Percentiles rank a stretch among this genome's conserved stretches.
Conservation (phyloP, 2,888 invertebrate species). For the Bimastos eiseni region DNA sequence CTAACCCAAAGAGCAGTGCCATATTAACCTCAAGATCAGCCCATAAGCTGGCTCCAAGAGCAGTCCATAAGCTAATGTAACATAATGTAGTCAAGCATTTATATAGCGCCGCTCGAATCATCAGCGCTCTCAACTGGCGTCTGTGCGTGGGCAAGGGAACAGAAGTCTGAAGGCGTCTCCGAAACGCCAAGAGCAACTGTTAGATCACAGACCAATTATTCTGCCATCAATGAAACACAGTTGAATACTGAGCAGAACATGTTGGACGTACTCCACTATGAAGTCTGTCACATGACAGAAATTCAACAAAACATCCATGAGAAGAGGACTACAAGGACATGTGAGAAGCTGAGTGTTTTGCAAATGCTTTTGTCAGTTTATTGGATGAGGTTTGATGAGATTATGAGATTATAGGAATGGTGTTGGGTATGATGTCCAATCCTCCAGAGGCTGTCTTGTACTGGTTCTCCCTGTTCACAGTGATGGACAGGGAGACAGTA, state of each 20-base stretch:
- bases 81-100: no score
- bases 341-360: background rate
- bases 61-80: no score
- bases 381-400: background rate
- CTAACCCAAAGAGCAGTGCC: no score
- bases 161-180: no score
- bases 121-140: no score
- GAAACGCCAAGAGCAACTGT: no score
- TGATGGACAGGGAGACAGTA: background rate
- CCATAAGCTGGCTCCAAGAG: no score
- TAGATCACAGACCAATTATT: background rate
- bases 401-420: background rate
- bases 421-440: background rate
- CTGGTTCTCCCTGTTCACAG: background rate
- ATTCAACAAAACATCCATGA: background rate
- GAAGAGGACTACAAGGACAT: background rate
- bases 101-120: no score
- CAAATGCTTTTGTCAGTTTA: background rate
- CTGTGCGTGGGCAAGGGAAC: no score
- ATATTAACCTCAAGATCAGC: no score
- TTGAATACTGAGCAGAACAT: background rate
- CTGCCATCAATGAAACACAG: background rate
- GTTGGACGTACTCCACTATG: background rate
- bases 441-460: background rate
- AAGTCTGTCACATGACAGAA: background rate